Evolutionary conservation across 2,113 vertebrate species (phyloP).

Genomic region (Kryptolebias marmoratus): DNA sequence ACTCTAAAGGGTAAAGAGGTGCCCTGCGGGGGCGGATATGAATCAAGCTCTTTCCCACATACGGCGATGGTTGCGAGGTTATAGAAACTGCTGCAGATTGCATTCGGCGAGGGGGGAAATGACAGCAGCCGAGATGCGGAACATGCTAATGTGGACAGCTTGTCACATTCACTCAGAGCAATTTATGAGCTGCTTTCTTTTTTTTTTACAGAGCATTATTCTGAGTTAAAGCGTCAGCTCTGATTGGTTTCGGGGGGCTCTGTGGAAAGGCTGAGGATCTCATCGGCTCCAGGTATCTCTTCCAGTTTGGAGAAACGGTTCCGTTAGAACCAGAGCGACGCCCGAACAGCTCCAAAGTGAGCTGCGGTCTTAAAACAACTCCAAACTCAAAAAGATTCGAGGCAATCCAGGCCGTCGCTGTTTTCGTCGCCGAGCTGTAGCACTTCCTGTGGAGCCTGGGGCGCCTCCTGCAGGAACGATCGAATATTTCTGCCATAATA

Average conservation of each 20-base stretch:
- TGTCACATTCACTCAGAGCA: slow-evolving; percentile 41
- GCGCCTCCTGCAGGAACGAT: too few relatives aligned
- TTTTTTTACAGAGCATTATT: too few relatives aligned
- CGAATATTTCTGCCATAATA: too few relatives aligned
- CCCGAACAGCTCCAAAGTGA: too few relatives aligned
- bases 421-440: too few relatives aligned
- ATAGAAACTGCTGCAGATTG: slow-evolving; percentile 3
- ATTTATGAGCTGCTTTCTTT: slow-evolving; percentile 29
- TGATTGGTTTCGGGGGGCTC: slow-evolving; percentile 7
- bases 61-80: slow-evolving; percentile 4
- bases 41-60: slow-evolving; percentile 27
- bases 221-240: too few relatives aligned
- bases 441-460: too few relatives aligned
- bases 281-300: too few relatives aligned
- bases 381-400: too few relatives aligned
- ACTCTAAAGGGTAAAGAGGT: slow-evolving; percentile 46
- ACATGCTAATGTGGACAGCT: slow-evolving; percentile 22
- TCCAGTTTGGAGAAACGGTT: slow-evolving; percentile 12
- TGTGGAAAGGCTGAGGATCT: not conserved
- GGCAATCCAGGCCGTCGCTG: too few relatives aligned
- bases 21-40: slow-evolving; percentile 26
- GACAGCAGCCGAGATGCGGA: slow-evolving; percentile 12
- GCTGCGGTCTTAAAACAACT: too few relatives aligned
- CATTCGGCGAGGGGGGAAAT: slow-evolving; percentile 23
- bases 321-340: slow-evolving; percentile 15